A percentile compares a stretch with the other conserved stretches of the same genome.
Evolutionary conservation across 2,888 invertebrate genomes (phyloP).

Genomic region (Metacarcinus magister): DNA sequence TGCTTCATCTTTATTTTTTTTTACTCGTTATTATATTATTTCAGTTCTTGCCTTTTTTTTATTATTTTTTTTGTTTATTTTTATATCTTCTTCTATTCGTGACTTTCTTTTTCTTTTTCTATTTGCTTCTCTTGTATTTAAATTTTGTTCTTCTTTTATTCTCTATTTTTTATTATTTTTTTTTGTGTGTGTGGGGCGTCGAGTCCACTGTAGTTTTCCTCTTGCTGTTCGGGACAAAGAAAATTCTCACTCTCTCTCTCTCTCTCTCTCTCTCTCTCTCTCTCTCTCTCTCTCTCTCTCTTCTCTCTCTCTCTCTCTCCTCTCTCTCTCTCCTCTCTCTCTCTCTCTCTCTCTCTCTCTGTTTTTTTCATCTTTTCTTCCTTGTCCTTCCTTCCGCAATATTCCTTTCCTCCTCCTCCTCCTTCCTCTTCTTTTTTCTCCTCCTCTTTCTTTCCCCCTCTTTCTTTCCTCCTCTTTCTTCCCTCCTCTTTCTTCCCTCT

Average conservation of each 20-base stretch:
- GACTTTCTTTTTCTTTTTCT: background rate
- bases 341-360: conserved; percentile 46
- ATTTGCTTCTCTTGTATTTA: background rate
- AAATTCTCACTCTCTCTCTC: conserved; percentile 1
- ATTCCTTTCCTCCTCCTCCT: background rate
- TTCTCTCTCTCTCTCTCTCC: background rate
- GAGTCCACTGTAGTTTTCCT: too few species aligned
- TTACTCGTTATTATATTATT: background rate
- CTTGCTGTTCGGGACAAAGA: too few species aligned
- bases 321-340: background rate
- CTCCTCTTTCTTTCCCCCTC: background rate
- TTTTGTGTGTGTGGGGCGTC: too few species aligned
- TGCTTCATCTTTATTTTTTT: background rate
- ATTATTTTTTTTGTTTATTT: background rate
- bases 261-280: background rate
- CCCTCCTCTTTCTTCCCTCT: too few species aligned
- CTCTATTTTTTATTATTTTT: background rate
- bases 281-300: background rate
- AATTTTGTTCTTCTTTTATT: background rate
- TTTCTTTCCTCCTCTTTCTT: background rate
- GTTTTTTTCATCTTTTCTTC: background rate
- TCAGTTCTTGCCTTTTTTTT: background rate
- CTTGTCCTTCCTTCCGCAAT: too few species aligned
- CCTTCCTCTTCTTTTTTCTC: background rate
- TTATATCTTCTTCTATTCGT: background rate